Conservation (phyloP, 2,888 invertebrate genomes). For the Ethmia dodecea region DNA sequence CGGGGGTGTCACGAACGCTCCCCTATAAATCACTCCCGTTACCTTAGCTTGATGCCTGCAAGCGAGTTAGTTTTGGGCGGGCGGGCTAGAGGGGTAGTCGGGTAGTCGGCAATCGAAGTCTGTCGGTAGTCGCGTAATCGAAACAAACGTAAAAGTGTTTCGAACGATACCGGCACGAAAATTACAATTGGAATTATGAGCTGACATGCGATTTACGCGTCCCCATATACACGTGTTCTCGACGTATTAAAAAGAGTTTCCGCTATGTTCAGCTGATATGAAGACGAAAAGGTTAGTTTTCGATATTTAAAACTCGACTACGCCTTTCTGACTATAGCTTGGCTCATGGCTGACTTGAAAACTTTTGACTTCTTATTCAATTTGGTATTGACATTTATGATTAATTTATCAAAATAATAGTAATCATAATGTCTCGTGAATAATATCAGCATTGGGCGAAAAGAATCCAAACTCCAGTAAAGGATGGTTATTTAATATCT, state of each 20-base stretch:
- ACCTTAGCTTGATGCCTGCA: constrained; percentile 29
- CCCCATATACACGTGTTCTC: constrained; percentile 23
- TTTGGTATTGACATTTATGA: no score
- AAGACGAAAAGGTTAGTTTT: constrained; percentile 5
- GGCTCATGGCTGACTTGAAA: no score
- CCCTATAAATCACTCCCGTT: constrained; percentile 59
- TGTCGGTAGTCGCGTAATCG: no score
- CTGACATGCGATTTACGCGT: constrained; percentile 45
- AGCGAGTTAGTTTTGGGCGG: constrained; percentile 48
- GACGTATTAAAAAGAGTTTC: no score
- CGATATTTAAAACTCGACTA: no score
- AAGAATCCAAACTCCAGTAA: neutral
- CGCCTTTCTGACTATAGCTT: no score
- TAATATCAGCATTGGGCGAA: no score
- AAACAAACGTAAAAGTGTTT: constrained; percentile 28
- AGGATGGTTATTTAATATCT: neutral
- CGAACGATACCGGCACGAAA: constrained; percentile 24
- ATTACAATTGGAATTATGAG: constrained; percentile 31
- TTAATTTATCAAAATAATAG: no score
- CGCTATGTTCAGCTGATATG: constrained; percentile 10
- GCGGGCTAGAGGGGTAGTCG: constrained; percentile 46
- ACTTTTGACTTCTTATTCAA: no score
- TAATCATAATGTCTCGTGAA: no score
- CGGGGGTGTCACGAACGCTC: constrained; percentile 51
- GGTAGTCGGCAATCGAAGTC: constrained; percentile 10